A percentile compares a stretch with the other conserved stretches of the same genome.
Evolutionary conservation across 2,797 vertebrate species (phyloP).

Genomic region (Tachyglossus aculeatus): DNA sequence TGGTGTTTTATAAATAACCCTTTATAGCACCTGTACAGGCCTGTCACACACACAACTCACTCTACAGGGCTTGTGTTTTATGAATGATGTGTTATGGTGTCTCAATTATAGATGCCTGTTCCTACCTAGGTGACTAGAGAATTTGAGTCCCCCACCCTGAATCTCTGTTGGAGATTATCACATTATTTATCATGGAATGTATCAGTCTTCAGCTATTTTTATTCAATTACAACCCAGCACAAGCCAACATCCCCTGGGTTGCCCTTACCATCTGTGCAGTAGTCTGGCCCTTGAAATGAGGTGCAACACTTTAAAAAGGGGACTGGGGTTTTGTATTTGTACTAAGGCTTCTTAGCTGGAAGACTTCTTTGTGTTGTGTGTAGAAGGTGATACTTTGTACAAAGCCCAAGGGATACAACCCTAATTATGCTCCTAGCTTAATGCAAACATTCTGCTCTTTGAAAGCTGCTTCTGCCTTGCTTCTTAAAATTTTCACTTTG

Average conservation of each 20-base stretch:
- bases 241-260: neutral
- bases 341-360: no score
- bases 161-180: neutral
- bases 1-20: constrained; percentile 26
- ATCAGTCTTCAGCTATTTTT: no score
- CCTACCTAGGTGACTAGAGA: no score
- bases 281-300: neutral
- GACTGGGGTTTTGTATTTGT: neutral
- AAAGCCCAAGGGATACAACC: neutral
- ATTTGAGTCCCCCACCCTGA: neutral
- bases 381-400: neutral
- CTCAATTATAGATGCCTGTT: no score
- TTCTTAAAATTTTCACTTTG: neutral
- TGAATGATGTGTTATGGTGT: no score
- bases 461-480: neutral
- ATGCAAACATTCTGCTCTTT: no score
- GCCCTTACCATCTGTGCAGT: neutral
- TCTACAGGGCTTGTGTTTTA: neutral
- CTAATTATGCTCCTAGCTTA: no score
- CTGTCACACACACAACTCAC: neutral
- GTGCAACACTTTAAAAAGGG: neutral
- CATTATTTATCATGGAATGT: neutral
- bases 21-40: constrained; percentile 26
- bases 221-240: neutral
- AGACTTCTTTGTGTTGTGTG: no score